A percentile compares a stretch with the other conserved stretches of the same genome.
These are phyloP conservation scores for Neodiprion lecontei DNA, from an alignment of 1,140 invertebrate genomes.

Conservation along the genomic window DNA sequence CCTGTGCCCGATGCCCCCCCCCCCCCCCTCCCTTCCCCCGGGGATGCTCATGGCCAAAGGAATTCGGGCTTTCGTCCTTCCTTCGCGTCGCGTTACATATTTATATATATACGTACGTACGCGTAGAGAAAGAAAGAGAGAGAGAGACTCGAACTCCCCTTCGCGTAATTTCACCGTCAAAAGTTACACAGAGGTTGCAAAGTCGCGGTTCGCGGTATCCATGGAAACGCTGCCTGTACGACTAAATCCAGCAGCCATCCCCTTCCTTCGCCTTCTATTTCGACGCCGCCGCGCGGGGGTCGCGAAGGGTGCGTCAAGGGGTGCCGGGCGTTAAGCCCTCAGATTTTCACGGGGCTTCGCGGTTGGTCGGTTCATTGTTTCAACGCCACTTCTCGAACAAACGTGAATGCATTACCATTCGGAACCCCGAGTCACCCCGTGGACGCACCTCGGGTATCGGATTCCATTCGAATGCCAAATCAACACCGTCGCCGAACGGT, in stretches of 20 bases:
- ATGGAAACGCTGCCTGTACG: neutral
- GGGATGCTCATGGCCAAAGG: no score
- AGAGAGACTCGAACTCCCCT: no score
- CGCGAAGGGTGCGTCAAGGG: neutral
- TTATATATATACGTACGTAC: no score
- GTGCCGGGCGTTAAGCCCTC: neutral
- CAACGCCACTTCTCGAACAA: slow-evolving; percentile 3
- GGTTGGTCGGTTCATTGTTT: slow-evolving; percentile 7
- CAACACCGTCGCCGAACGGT: no score
- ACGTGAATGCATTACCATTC: slow-evolving; percentile 3
- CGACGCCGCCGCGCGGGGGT: neutral
- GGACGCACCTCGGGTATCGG: no score
- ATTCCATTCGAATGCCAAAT: no score
- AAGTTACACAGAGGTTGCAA: neutral
- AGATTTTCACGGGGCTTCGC: neutral
- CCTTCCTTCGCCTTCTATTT: neutral
- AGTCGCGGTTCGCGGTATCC: neutral
- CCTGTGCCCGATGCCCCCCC: no score
- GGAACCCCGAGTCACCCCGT: neutral
- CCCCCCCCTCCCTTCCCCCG: no score
- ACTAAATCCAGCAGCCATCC: neutral
- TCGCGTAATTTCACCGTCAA: neutral
- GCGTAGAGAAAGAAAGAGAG: no score
- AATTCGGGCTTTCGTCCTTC: no score
- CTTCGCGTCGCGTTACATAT: no score